Evolutionary conservation across 2,113 vertebrate genomes (phyloP), one percentile per base, ranked within the genome.

Genomic region (Empidonax traillii): DNA sequence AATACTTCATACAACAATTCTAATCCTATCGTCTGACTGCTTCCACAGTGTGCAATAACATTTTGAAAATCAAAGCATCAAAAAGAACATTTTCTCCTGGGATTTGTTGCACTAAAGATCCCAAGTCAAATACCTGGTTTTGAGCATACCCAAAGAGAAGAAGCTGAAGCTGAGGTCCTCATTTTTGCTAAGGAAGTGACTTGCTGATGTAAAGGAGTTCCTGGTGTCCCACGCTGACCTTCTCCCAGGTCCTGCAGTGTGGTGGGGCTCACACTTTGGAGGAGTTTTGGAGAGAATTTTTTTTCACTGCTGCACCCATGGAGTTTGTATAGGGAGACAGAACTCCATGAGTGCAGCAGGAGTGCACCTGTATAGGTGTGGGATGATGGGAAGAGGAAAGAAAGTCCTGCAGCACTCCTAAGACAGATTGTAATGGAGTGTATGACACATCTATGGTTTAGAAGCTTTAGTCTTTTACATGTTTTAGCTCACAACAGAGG

Each of bases 251-350:
- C 93, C 84, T 97, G 74, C 79, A 98, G 90, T 0, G 49, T 87
- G 73, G 92, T 98, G 62, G 96, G 96, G 11, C 33, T 98, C 37
- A 80, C 75, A 55, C 85, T 97, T 65, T 74, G 87, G 33, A 97
- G 62, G 78, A 98, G 78, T 85, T 93, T 94, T 82, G 98, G 97
- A 44, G 97, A 95, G 1, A 8, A 71, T 94, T 97, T 96, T 87
- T 98, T 98, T 73, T 97, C 30, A 41, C 12, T 87, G 79, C 22
- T 98, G 90, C 78, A 98, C 94, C 98, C 98, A 31, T 74, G 73
- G 37, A 49, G 3, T 59, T 81, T 69, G 22, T 65, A 41, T 1
- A 35, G 33, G 7, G 46, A 76, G 43, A 62, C 14, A 62, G 94
- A 44, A 55, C 15, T 53, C 66, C 23, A 17, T 10, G 20, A 43